These are phyloP conservation scores for Pilophorus perplexus DNA, from an alignment of 2,888 invertebrate genomes.

Conservation along the genomic window DNA sequence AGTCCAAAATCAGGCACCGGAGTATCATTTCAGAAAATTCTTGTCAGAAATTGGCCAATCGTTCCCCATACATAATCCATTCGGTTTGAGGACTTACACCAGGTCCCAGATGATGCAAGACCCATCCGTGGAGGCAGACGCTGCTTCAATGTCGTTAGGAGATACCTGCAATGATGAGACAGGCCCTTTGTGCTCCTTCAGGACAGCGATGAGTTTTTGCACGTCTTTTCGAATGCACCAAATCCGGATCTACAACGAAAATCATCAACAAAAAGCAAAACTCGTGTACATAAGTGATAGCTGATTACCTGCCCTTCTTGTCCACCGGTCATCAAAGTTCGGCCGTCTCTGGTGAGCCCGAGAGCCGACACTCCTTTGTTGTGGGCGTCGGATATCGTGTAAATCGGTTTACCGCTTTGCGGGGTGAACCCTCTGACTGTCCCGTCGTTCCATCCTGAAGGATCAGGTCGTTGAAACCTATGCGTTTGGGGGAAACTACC, in stretches of 20 bases:
- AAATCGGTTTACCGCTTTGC: conserved; percentile 74
- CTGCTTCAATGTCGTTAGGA: conserved; percentile 73
- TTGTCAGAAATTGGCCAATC: too few species aligned
- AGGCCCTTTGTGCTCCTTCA: conserved; percentile 89
- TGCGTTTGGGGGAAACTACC: background rate
- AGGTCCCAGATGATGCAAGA: conserved; percentile 93
- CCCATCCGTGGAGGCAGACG: conserved; percentile 87
- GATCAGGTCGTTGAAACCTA: too few species aligned
- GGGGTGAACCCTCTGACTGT: conserved; percentile 78
- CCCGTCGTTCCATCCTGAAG: conserved; percentile 75
- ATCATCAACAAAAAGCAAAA: background rate
- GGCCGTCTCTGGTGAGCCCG: conserved; percentile 67
- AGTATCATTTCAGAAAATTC: too few species aligned
- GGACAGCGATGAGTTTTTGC: conserved; percentile 67
- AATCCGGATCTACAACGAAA: conserved; percentile 63
- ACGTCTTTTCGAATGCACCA: conserved; percentile 71
- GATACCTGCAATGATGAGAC: conserved; percentile 80
- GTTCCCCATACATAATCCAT: too few species aligned
- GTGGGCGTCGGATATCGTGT: conserved; percentile 83
- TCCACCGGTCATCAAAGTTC: conserved; percentile 79
- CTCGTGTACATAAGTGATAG: too few species aligned
- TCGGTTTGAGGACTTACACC: too few species aligned
- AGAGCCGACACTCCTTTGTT: conserved; percentile 85
- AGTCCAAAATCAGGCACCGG: too few species aligned
- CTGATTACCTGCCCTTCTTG: conserved; percentile 87